A percentile compares a stretch with the other conserved stretches of the same genome.
Conservation (phyloP, 2,888 invertebrate genomes). For the Amorpha juglandis region DNA sequence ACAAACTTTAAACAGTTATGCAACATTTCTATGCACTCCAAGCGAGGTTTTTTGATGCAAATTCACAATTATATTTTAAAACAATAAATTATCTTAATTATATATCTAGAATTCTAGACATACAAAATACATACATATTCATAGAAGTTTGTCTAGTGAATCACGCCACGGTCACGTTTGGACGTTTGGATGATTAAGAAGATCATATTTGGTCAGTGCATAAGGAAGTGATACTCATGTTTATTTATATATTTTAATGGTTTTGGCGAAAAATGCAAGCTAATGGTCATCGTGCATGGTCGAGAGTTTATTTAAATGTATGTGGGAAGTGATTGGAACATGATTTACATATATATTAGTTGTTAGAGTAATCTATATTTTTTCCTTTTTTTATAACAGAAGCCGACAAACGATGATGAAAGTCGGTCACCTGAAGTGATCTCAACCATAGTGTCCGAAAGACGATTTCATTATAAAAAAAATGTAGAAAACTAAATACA, state of each 20-base stretch:
- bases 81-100: neutral
- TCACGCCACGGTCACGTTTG: neutral
- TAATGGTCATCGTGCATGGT: slow-evolving; percentile 4
- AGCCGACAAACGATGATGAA: too few relatives aligned
- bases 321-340: slow-evolving; percentile 14
- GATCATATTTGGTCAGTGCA: slow-evolving; percentile 6
- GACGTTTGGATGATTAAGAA: neutral
- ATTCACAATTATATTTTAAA: neutral
- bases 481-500: too few relatives aligned
- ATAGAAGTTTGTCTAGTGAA: neutral
- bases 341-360: neutral
- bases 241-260: neutral
- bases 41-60: neutral
- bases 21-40: neutral
- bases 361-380: neutral
- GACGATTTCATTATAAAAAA: too few relatives aligned
- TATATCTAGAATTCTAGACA: neutral
- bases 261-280: slow-evolving; percentile 10
- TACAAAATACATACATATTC: neutral
- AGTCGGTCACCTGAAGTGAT: too few relatives aligned
- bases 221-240: slow-evolving; percentile 10
- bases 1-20: neutral
- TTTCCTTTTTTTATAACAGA: neutral
- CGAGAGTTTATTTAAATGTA: slow-evolving; percentile 3
- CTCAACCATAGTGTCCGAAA: too few relatives aligned